Percentiles rank a stretch among this genome's conserved stretches.
Conservation (phyloP, 2,113 vertebrate species). For the Psittacula cyanocephala region DNA sequence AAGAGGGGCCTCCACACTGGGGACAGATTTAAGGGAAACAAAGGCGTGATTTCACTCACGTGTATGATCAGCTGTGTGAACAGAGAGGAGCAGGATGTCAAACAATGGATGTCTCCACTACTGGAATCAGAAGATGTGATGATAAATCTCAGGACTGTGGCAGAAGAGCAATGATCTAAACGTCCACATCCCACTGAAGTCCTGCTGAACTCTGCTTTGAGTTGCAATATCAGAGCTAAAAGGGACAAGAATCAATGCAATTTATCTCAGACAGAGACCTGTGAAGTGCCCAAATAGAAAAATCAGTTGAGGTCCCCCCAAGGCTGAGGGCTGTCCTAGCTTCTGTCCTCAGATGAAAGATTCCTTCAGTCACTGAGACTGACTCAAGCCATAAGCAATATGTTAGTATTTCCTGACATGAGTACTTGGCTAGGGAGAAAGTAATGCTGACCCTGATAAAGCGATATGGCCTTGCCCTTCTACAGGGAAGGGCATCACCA, state of each 20-base stretch:
- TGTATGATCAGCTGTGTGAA: not conserved
- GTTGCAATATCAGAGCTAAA: not conserved
- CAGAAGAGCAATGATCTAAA: not conserved
- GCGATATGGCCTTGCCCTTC: not conserved
- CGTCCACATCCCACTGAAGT: not conserved
- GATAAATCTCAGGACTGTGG: not conserved
- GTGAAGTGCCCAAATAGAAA: not conserved
- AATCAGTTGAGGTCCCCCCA: not conserved
- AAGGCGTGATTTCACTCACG: not conserved
- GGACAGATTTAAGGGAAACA: not conserved
- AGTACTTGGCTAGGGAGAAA: not conserved
- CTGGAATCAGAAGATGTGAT: not conserved
- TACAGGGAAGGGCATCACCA: not conserved
- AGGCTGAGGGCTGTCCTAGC: not conserved
- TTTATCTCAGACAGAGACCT: not conserved
- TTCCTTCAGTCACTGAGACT: not conserved
- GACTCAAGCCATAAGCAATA: not conserved
- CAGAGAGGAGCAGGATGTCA: not conserved
- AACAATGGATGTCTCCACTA: not conserved
- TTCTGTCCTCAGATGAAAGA: not conserved
- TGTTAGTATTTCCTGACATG: not conserved
- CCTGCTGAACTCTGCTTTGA: not conserved
- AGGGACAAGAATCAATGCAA: not conserved
- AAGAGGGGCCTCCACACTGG: not conserved
- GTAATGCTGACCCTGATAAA: not conserved